These are phyloP conservation scores for Anser cygnoides DNA, from an alignment of 2,113 vertebrate genomes.

Conservation along the genomic window DNA sequence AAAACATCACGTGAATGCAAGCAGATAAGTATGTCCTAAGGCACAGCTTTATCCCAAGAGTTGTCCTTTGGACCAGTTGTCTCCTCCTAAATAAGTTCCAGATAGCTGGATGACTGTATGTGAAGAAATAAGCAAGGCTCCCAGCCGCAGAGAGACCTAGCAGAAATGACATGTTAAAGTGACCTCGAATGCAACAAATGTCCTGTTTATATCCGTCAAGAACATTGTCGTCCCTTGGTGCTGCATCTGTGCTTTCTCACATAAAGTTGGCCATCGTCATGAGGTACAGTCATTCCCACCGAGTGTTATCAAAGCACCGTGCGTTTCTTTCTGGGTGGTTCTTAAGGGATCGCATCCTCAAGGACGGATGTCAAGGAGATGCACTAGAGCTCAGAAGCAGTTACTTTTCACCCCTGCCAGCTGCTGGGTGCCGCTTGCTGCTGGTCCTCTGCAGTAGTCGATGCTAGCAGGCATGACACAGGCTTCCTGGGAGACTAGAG, in stretches of 20 bases:
- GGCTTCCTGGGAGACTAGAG: background rate
- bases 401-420: background rate
- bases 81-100: background rate
- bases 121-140: background rate
- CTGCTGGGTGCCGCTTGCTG: background rate
- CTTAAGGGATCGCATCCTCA: background rate
- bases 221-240: background rate
- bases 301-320: background rate
- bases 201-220: background rate
- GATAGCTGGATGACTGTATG: background rate
- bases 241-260: background rate
- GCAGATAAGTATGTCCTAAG: background rate
- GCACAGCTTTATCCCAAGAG: background rate
- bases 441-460: background rate
- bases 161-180: background rate
- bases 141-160: background rate
- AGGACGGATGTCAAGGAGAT: background rate
- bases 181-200: background rate
- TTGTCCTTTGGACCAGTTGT: background rate
- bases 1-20: background rate
- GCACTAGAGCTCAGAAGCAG: fast-evolving
- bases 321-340: background rate
- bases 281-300: background rate
- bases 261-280: background rate
- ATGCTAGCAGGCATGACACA: fast-evolving